A percentile compares a stretch with the other conserved stretches of the same genome.
phyloP scores from a whole-genome alignment of 1,140 invertebrate species.

The Drosophila sucinea region DNA sequence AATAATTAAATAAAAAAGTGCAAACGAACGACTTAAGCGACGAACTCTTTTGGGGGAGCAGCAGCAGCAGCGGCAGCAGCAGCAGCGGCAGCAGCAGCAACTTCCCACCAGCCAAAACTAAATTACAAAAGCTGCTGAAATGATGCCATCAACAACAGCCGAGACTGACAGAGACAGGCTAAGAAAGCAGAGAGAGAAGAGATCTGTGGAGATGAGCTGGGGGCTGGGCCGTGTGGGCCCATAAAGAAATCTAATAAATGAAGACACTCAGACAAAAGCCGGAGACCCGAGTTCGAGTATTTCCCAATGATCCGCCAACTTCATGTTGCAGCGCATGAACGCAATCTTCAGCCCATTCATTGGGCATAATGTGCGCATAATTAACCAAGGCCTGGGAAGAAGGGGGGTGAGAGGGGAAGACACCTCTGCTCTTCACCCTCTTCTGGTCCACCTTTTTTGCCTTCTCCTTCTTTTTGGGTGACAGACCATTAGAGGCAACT shows the following conservation, averaged over 20 bases:
- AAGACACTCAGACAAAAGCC: constrained; percentile 12
- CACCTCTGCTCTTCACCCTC: neutral
- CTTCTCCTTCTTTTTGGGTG: neutral
- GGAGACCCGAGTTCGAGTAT: constrained; percentile 1
- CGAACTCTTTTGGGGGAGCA: constrained; percentile 54
- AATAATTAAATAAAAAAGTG: constrained; percentile 48
- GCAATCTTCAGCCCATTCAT: constrained; percentile 19
- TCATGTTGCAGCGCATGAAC: constrained; percentile 3
- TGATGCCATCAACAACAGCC: constrained; percentile 57
- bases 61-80: constrained; percentile 19
- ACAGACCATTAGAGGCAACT: constrained; percentile 18
- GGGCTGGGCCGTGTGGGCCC: constrained; percentile 13
- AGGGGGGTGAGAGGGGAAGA: constrained; percentile 16
- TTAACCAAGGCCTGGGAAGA: constrained; percentile 36
- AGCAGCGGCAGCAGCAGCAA: constrained; percentile 18
- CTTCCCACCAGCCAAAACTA: constrained; percentile 48
- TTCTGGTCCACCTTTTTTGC: neutral
- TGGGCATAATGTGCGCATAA: constrained; percentile 52
- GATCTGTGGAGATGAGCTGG: constrained; percentile 11
- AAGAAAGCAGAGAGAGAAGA: constrained; percentile 3
- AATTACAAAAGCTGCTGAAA: constrained; percentile 60
- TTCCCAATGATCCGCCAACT: constrained; percentile 18
- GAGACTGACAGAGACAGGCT: constrained; percentile 23
- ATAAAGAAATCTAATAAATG: constrained; percentile 20
- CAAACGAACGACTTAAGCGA: constrained; percentile 52